These are phyloP conservation scores for Mus spretus DNA, from an alignment of 2,797 vertebrate species.

Conservation along the genomic window DNA sequence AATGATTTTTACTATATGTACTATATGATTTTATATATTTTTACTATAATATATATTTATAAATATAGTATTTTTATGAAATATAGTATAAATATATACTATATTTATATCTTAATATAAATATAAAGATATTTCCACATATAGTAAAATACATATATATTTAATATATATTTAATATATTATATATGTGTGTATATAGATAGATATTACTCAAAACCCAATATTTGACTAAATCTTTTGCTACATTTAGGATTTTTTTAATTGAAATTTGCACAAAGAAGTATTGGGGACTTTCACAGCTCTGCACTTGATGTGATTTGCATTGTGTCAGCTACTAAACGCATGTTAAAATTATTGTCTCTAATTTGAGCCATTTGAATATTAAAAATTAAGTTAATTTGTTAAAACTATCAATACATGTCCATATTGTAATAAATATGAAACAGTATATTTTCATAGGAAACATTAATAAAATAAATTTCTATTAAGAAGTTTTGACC, in stretches of 20 bases:
- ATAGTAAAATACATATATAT: neutral
- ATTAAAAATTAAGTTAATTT: neutral
- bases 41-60: no score
- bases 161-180: no score
- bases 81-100: no score
- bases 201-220: neutral
- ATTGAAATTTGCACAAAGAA: neutral
- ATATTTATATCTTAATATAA: no score
- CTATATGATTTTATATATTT: no score
- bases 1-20: neutral
- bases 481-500: neutral
- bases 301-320: neutral
- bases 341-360: neutral
- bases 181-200: neutral
- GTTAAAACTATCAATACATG: neutral
- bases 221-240: neutral
- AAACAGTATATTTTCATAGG: neutral
- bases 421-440: neutral
- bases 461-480: neutral
- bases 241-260: neutral
- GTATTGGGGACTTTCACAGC: fast-evolving
- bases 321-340: neutral
- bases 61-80: no score
- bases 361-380: neutral
- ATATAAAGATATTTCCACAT: no score